phyloP scores from a whole-genome alignment of 1,140 invertebrate species.

The Gyrodactylus bullatarudis region DNA sequence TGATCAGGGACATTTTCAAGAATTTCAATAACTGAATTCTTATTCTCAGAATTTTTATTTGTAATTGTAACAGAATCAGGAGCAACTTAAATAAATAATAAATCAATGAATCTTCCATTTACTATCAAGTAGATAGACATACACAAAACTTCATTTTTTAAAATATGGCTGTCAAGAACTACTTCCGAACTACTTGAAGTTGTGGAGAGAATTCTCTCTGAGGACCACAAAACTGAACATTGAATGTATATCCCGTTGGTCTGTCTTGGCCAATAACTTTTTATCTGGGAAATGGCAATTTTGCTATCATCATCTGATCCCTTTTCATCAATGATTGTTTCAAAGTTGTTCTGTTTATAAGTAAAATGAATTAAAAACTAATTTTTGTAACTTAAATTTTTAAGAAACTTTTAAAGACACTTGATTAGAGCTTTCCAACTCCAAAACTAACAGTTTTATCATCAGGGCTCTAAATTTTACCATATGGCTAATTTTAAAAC shows the following conservation, averaged over 20 bases:
- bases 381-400: no score
- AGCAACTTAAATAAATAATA: background rate
- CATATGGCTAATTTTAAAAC: no score
- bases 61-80: background rate
- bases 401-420: no score
- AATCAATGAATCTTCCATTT: background rate
- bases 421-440: no score
- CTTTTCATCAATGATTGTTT: no score
- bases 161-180: background rate
- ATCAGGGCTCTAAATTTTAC: no score
- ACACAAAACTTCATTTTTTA: background rate
- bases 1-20: background rate
- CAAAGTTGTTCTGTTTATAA: no score
- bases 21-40: background rate
- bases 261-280: background rate
- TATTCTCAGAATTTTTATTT: background rate
- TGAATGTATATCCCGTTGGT: background rate
- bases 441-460: no score
- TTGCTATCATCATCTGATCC: no score
- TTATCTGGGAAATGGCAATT: no score
- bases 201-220: background rate
- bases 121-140: background rate
- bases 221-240: background rate
- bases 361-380: no score
- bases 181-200: background rate